These are phyloP conservation scores for Dicroscelio sp. DNA, from an alignment of 2,888 invertebrate species.

Conservation along the genomic window DNA sequence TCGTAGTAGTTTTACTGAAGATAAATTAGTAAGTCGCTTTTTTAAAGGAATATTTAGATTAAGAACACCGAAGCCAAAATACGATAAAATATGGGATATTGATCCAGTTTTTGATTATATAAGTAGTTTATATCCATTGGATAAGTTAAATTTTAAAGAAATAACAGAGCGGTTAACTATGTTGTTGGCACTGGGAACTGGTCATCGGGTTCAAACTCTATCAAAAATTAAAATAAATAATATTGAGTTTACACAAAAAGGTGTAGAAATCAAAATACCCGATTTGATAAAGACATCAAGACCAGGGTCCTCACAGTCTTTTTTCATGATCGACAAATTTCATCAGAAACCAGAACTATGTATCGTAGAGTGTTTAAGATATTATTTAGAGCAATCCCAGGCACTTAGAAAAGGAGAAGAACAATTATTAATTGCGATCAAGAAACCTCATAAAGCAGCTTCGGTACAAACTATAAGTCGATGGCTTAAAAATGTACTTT, in stretches of 20 bases:
- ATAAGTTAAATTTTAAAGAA: not conserved
- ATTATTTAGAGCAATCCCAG: slow-evolving; percentile 35
- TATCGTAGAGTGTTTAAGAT: slow-evolving; percentile 16
- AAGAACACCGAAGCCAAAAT: slow-evolving; percentile 48
- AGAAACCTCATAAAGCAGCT: slow-evolving; percentile 38
- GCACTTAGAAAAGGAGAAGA: slow-evolving; percentile 6
- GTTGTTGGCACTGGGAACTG: slow-evolving; percentile 60
- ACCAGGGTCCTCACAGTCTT: slow-evolving; percentile 46
- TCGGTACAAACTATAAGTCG: slow-evolving; percentile 40
- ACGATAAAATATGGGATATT: slow-evolving; percentile 46
- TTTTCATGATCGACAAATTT: slow-evolving; percentile 41
- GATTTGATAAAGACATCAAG: slow-evolving; percentile 63
- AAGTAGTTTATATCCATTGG: not conserved
- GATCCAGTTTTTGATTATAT: slow-evolving; percentile 14
- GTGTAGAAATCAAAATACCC: slow-evolving; percentile 28
- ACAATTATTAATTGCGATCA: slow-evolving; percentile 12
- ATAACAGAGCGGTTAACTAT: slow-evolving; percentile 18
- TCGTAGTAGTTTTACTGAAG: not conserved
- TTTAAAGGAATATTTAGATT: slow-evolving; percentile 37
- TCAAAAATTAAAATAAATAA: slow-evolving; percentile 45
- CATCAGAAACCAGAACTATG: slow-evolving; percentile 30
- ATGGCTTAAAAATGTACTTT: slow-evolving; percentile 36
- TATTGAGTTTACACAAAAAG: not conserved
- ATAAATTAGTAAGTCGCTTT: slow-evolving; percentile 41
- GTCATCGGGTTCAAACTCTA: slow-evolving; percentile 62